A percentile compares a stretch with the other conserved stretches of the same genome.
Evolutionary conservation across 2,797 vertebrate species (phyloP).

Genomic region (Mareca penelope): DNA sequence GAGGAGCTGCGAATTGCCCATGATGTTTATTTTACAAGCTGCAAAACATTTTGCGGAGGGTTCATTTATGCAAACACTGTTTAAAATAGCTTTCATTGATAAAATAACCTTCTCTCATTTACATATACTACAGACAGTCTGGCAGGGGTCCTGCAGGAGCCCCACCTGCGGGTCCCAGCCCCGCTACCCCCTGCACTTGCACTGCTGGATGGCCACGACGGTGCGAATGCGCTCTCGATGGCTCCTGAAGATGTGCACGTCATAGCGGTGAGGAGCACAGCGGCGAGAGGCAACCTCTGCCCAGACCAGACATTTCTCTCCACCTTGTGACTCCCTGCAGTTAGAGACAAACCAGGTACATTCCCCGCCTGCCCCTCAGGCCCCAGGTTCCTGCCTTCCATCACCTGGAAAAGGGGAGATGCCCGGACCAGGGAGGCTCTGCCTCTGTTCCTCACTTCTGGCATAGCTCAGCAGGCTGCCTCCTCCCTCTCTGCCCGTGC

Average conservation of each 20-base stretch:
- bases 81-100: slow-evolving; percentile 27
- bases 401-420: not conserved
- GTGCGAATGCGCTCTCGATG: slow-evolving; percentile 62
- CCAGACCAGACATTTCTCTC: slow-evolving; percentile 74
- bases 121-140: slow-evolving; percentile 38
- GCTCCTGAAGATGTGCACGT: slow-evolving; percentile 76
- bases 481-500: not conserved
- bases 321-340: slow-evolving; percentile 72
- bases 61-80: not conserved
- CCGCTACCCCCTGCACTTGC: slow-evolving; percentile 73
- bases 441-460: not conserved
- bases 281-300: slow-evolving; percentile 65
- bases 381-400: accelerated
- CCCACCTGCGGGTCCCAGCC: not conserved
- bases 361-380: accelerated
- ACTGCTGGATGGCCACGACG: slow-evolving; percentile 75
- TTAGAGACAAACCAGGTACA: not conserved
- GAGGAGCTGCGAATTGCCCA: slow-evolving; percentile 27
- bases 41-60: not conserved
- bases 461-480: accelerated
- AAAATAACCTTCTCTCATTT: slow-evolving; percentile 3
- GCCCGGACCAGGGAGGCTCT: not conserved
- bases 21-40: slow-evolving; percentile 19
- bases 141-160: not conserved
- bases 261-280: slow-evolving; percentile 71